Evolutionary conservation across 2,113 vertebrate genomes (phyloP).

Genomic region (Rhadina sibilatrix): DNA sequence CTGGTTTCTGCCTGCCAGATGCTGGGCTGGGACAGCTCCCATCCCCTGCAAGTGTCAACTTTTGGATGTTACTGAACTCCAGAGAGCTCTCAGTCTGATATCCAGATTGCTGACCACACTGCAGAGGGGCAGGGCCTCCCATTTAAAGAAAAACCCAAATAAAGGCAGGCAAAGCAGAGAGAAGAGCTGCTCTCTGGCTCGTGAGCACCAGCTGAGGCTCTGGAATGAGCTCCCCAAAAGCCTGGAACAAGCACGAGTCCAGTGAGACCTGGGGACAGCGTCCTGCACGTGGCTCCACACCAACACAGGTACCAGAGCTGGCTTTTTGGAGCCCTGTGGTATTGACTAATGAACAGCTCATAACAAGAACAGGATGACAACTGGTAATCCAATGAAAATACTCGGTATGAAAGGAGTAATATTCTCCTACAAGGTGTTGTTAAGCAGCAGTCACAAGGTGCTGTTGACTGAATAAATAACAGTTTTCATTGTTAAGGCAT

Average conservation of each 20-base stretch:
- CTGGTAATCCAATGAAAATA: background rate
- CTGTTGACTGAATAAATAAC: background rate
- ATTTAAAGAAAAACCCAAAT: background rate
- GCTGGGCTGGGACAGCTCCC: background rate
- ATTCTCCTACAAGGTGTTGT: background rate
- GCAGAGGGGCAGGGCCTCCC: background rate
- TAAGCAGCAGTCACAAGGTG: background rate
- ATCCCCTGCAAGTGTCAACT: background rate
- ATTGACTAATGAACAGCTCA: background rate
- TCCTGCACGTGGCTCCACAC: fast-evolving
- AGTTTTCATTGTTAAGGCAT: background rate
- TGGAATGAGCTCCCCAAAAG: background rate
- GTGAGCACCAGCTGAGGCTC: background rate
- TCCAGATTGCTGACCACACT: background rate
- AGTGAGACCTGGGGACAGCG: background rate
- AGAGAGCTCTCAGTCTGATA: background rate
- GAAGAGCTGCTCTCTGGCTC: background rate
- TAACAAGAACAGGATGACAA: background rate
- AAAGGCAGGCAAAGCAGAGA: background rate
- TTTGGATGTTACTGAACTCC: background rate
- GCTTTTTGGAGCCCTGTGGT: background rate
- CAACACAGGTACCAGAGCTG: background rate
- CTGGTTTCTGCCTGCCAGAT: background rate
- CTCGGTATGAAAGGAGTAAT: background rate
- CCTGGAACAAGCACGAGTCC: background rate